Conservation (phyloP, 2,113 vertebrate species). For the Apaloderma vittatum region DNA sequence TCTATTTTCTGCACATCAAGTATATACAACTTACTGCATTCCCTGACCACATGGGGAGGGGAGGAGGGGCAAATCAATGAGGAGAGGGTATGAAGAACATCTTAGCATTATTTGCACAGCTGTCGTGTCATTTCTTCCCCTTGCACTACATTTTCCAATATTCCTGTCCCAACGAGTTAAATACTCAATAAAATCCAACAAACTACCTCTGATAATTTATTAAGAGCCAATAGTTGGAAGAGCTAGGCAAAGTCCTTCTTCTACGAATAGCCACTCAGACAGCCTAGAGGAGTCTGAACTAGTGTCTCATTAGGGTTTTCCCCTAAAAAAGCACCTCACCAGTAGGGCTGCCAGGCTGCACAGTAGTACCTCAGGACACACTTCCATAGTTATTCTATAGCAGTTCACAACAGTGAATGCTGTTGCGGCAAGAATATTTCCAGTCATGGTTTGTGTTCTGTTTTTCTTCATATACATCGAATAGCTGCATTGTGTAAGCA, state of each 20-base stretch:
- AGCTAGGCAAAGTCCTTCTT: neutral
- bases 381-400: neutral
- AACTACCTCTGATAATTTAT: neutral
- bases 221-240: neutral
- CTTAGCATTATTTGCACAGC: slow-evolving; percentile 26
- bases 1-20: slow-evolving; percentile 18
- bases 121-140: neutral
- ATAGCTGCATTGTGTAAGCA: neutral
- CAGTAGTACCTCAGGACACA: neutral
- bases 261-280: neutral
- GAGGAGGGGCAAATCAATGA: neutral
- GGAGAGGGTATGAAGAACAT: neutral
- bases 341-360: neutral
- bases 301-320: neutral
- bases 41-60: neutral
- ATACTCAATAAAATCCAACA: neutral
- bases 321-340: neutral
- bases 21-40: neutral
- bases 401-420: neutral
- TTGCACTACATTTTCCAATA: neutral
- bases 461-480: neutral
- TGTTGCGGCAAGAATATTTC: neutral
- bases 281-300: neutral
- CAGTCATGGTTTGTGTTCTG: neutral
- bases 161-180: neutral